These are phyloP conservation scores for Phasianus colchicus DNA, from an alignment of 2,113 vertebrate genomes.

Conservation along the genomic window DNA sequence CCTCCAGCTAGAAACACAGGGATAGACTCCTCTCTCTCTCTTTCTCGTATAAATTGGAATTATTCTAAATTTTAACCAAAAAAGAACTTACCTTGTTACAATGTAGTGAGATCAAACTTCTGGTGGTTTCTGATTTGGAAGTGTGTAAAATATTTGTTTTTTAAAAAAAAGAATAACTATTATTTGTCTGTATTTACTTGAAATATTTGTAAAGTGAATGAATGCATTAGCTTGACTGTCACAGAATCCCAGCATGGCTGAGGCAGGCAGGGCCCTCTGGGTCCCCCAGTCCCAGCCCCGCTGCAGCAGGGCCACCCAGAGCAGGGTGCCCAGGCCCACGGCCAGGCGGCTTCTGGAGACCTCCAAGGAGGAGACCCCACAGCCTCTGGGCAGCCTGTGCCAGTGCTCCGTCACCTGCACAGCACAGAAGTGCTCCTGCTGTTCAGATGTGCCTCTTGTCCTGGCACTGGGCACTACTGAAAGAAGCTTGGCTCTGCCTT, in stretches of 20 bases:
- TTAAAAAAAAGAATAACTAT: neutral
- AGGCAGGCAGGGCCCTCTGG: neutral
- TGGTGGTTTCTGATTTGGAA: neutral
- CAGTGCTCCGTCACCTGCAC: neutral
- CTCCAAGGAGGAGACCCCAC: neutral
- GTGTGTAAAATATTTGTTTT: neutral
- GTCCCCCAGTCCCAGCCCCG: neutral
- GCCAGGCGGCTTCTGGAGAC: neutral
- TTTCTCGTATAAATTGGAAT: neutral
- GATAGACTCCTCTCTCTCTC: neutral
- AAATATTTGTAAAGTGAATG: neutral
- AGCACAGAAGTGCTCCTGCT: neutral
- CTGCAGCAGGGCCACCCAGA: neutral
- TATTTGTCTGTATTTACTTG: neutral
- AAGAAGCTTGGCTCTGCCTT: neutral
- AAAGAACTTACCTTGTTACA: neutral
- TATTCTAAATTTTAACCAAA: neutral
- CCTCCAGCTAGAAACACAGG: neutral
- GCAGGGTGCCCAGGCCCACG: neutral
- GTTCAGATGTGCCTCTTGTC: neutral
- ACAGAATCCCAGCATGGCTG: neutral
- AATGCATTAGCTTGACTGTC: neutral
- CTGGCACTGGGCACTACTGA: neutral
- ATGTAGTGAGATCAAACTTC: neutral
- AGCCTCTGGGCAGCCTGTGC: neutral